These are phyloP conservation scores for Taeniopygia guttata DNA, from an alignment of 2,797 vertebrate genomes.

Conservation along the genomic window DNA sequence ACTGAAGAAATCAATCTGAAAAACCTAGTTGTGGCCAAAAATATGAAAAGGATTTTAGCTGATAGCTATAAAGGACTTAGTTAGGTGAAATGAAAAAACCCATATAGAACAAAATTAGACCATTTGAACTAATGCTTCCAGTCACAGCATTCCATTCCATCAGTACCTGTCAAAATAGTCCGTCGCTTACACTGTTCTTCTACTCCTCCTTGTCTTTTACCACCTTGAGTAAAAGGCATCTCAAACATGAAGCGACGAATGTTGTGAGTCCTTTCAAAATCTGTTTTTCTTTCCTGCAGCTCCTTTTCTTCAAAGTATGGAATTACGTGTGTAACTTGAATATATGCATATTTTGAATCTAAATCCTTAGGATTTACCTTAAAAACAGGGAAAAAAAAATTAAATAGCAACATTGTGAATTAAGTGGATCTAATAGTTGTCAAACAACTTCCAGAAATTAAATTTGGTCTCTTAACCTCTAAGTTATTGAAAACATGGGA, in stretches of 20 bases:
- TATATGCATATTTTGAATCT: constrained; percentile 96
- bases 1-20: not conserved
- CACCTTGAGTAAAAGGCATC: constrained; percentile 92
- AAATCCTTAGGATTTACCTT: constrained; percentile 97
- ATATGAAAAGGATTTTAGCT: not conserved
- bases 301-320: constrained; percentile 96
- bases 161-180: constrained; percentile 91
- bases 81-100: not conserved
- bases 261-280: constrained; percentile 96
- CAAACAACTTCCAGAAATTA: not conserved
- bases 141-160: not conserved
- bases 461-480: not conserved
- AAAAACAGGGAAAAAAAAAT: not conserved
- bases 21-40: not conserved
- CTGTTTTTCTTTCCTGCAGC: constrained; percentile 90
- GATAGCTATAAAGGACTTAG: not conserved
- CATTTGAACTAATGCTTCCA: not conserved
- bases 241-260: constrained; percentile 97
- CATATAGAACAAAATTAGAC: not conserved
- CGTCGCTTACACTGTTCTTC: constrained; percentile 95
- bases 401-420: not conserved
- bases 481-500: not conserved
- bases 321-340: constrained; percentile 94
- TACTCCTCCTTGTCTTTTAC: constrained; percentile 92
- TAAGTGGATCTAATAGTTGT: not conserved